phyloP scores from a whole-genome alignment of 2,797 vertebrate genomes.

The Jordanella pulchra region DNA sequence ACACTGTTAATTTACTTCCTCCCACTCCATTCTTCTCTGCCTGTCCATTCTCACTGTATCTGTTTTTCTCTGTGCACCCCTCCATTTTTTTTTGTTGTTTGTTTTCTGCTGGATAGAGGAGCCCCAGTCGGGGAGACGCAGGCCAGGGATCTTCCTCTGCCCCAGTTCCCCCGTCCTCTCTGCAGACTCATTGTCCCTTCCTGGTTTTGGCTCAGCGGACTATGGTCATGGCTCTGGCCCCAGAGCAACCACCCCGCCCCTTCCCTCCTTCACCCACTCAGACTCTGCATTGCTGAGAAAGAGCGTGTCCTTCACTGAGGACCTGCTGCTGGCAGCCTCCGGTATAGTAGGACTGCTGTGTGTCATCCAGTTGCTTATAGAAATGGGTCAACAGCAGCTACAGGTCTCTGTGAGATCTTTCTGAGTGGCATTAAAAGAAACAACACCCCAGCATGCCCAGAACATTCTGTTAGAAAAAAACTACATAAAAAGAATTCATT shows the following conservation, averaged over 20 bases:
- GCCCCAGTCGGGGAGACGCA: conserved; percentile 73
- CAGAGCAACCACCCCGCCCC: conserved; percentile 80
- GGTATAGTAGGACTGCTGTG: conserved; percentile 90
- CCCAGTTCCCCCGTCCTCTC: conserved; percentile 91
- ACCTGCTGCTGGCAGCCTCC: conserved; percentile 93
- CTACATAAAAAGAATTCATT: conserved; percentile 14
- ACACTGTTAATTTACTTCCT: conserved; percentile 30
- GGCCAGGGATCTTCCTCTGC: conserved; percentile 89
- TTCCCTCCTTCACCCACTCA: conserved; percentile 84
- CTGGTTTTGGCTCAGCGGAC: conserved; percentile 83
- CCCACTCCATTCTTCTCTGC: conserved; percentile 71
- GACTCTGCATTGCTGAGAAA: conserved; percentile 93
- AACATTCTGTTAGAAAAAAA: conserved; percentile 10
- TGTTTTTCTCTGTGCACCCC: conserved; percentile 61
- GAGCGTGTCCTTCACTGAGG: conserved; percentile 96
- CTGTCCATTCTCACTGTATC: conserved; percentile 73
- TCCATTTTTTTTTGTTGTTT: conserved; percentile 65
- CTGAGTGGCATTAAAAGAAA: conserved; percentile 17
- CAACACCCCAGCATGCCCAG: conserved; percentile 25
- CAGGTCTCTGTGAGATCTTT: conserved; percentile 9
- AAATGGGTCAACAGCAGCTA: conserved; percentile 18
- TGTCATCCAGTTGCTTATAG: conserved; percentile 45
- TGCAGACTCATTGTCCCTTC: conserved; percentile 85
- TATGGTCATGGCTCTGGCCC: conserved; percentile 69
- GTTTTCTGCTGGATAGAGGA: conserved; percentile 77